Base-by-base conservation (phyloP, 1,140 invertebrate species). In the Zaprionus lachaisei region DNA sequence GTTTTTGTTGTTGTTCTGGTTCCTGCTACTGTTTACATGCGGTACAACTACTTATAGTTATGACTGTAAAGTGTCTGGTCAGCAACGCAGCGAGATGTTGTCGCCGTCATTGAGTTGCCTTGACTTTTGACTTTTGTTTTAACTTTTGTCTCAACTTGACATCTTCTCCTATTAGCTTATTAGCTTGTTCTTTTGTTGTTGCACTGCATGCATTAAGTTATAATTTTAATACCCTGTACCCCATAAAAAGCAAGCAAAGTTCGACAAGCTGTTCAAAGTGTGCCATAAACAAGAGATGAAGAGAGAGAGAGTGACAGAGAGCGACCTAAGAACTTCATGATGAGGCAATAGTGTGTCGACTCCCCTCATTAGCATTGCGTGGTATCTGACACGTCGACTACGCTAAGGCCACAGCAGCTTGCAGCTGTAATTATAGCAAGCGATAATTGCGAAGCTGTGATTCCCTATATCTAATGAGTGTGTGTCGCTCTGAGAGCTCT, bases 101-200 rank as follows among this genome's bases (percentile, higher is more conserved):
- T 66, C 62, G 44, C 44, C 62, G 28, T 67, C 60, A 12, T 69
- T 67, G 44, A 66, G 65, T 77, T 74, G 79, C 81, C 85, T 89
- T 89, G 85, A 89, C 85, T 90, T 90, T 90, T 81, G 85, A 89
- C 85, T 90, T 89, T 90, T 90, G 84, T 79, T 78, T 83, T 74
- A 68, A 77, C 81, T 86, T 86, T 87, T 89, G 85, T 79, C 81
- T 80, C 74, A 68, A 77, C 81, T 87, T 87, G 84, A 87, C 84
- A 87, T 89, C 81, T 90, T 76, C 70, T 79, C 81, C 66, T 80
- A 79, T 81, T 63, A 64, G 55, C 38, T 63, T 76, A 54, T 61
- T 61, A 67, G 24, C 67, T 47, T 51, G 55, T 65, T 80, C 80
- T 86, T 14, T 60, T 66, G 69, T 79, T 70, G 77, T 80, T 89